phyloP scores from a whole-genome alignment of 2,797 vertebrate genomes.

The Mormyrops attenuatus region DNA sequence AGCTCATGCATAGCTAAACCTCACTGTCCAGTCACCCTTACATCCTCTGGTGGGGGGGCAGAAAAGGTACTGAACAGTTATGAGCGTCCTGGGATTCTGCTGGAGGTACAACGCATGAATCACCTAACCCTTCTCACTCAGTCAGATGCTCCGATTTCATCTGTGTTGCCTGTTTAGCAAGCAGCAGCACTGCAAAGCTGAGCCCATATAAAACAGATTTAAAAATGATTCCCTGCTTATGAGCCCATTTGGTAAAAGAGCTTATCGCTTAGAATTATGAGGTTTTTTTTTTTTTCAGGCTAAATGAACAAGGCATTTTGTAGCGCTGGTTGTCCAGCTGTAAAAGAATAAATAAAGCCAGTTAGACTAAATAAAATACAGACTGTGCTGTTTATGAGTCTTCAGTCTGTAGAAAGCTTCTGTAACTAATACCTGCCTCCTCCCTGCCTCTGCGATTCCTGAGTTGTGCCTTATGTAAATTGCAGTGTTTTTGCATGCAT shows the following conservation, averaged over 20 bases:
- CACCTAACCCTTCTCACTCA: background rate
- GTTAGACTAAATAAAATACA: background rate
- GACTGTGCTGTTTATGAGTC: background rate
- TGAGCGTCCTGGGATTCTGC: background rate
- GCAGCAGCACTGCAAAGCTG: background rate
- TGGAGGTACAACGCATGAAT: background rate
- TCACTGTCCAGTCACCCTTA: background rate
- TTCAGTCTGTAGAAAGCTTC: background rate
- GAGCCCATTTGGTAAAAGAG: background rate
- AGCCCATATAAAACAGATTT: background rate
- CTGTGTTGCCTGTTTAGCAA: background rate
- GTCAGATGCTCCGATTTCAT: background rate
- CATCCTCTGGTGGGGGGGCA: background rate
- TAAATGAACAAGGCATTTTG: background rate
- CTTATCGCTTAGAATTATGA: background rate
- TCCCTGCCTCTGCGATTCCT: background rate
- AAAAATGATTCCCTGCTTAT: background rate
- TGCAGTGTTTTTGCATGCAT: background rate
- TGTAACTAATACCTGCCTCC: background rate
- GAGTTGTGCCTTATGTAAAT: background rate
- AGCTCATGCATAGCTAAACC: background rate
- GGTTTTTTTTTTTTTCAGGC: background rate
- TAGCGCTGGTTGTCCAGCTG: background rate
- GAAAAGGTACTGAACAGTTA: background rate
- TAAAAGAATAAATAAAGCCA: conserved; percentile 10